Percentiles rank a stretch among this genome's conserved stretches.
Conservation (phyloP, 2,797 vertebrate species). For the Oophaga sylvatica region DNA sequence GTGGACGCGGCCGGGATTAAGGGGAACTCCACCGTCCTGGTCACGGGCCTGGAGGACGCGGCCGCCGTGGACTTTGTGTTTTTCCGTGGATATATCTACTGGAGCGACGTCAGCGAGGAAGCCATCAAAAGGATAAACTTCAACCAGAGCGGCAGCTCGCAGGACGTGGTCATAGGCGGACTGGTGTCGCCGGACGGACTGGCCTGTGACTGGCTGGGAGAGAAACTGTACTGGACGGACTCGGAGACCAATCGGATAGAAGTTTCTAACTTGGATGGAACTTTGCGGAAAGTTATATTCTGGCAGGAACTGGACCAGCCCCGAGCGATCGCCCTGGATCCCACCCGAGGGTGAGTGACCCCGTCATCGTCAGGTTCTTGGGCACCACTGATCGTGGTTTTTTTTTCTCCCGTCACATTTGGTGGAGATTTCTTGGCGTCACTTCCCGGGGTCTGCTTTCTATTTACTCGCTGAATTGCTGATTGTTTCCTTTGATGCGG, state of each 20-base stretch:
- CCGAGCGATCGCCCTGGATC: constrained; percentile 94
- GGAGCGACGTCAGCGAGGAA: constrained; percentile 98
- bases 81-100: constrained; percentile 87
- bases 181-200: constrained; percentile 93
- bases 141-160: constrained; percentile 80
- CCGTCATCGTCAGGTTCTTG: neutral
- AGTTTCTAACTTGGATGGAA: constrained; percentile 91
- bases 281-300: constrained; percentile 91
- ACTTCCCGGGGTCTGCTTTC: constrained; percentile 64
- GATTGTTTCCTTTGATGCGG: constrained; percentile 66
- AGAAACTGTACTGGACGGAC: constrained; percentile 97
- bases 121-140: constrained; percentile 90
- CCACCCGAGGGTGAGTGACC: constrained; percentile 88
- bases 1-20: constrained; percentile 86
- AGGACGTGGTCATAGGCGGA: constrained; percentile 86
- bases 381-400: too few species aligned
- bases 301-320: constrained; percentile 98
- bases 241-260: constrained; percentile 96
- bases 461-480: constrained; percentile 55
- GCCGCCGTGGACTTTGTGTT: constrained; percentile 95
- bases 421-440: constrained; percentile 32
- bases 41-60: constrained; percentile 92
- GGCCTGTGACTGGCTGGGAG: constrained; percentile 95
- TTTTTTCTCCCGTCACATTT: neutral
- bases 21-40: constrained; percentile 89